Base-by-base conservation (phyloP, 2,888 invertebrate genomes). In the Cryptus armator region DNA sequence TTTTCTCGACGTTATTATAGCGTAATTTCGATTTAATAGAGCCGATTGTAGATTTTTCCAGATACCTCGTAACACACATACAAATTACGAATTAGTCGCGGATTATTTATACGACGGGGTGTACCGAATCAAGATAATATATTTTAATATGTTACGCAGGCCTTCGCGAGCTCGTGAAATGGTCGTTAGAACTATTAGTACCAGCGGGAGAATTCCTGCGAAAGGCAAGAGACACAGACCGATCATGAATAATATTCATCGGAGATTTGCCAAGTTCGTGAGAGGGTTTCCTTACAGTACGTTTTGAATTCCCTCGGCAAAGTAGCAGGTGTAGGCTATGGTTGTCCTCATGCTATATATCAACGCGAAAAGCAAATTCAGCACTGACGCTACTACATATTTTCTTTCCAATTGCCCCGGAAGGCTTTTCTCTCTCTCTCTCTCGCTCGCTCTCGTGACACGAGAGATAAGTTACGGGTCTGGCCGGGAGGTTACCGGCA, bases 341-440 rank as follows among this genome's bases (percentile, higher is more conserved):
- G 53, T 51, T 46, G 74, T 66, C 59, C 64, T 56, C 75, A 66
- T 48, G 16, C 44, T 79, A 76, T 59, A 80, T 85, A 80, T 85
- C 79, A 80, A 29, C 67, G 51, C 53, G 75, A 68, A 82, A 85
- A 44, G 71, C 76, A 19, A 67, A 76, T 62, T 71, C 71, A 67
- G 76, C 62, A 70, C 10, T 70, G 78, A 51, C 67, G 32, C 24
- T 44, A 62, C 76, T 62, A 53, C 66, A 76, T 82, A 76, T 79
- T 79, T 76, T 12, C 46, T 82, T 71, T 44, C 59, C 71, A 82
- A 82, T 66, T 75, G 79, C 66, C 66, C 24, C 29, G 44, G 29
- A 74, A 7, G 19, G 7, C 56, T 59, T 72, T 72, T n/a, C 24
- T 29, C 24, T 24, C 24, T 24, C 24, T 14, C 29, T 32, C 62